phyloP scores from a whole-genome alignment of 2,113 vertebrate species.

The Rhizomys pruinosus region DNA sequence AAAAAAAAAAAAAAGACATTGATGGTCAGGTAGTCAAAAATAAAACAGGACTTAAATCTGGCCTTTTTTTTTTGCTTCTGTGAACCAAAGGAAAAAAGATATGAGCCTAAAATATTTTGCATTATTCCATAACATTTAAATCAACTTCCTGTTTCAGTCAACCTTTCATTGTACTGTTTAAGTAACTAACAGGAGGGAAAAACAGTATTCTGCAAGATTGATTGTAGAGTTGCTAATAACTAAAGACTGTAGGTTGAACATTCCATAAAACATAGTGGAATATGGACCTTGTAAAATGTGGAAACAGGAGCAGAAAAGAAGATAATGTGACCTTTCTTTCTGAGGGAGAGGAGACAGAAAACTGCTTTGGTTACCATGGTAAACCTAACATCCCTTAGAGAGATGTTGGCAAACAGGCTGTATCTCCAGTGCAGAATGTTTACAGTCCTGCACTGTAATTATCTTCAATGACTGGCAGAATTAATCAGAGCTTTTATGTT shows the following conservation, averaged over 20 bases:
- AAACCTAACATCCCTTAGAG: constrained; percentile 88
- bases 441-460: constrained; percentile 90
- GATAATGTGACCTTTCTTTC: constrained; percentile 88
- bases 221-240: constrained; percentile 79
- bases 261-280: constrained; percentile 81
- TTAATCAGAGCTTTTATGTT: constrained; percentile 99
- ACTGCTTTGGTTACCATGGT: constrained; percentile 91
- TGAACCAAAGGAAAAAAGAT: neutral
- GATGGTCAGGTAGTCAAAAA: neutral
- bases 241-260: constrained; percentile 79
- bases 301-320: constrained; percentile 82
- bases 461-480: constrained; percentile 96
- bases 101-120: neutral
- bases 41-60: constrained; percentile 35
- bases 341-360: constrained; percentile 87
- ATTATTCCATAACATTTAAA: constrained; percentile 50
- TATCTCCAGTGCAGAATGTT: constrained; percentile 90
- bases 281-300: constrained; percentile 81
- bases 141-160: constrained; percentile 62
- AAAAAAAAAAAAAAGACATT: neutral
- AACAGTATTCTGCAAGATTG: constrained; percentile 79
- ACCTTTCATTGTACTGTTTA: constrained; percentile 67
- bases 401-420: constrained; percentile 91
- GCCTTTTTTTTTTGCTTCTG: neutral
- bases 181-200: constrained; percentile 62